phyloP scores from a whole-genome alignment of 2,113 vertebrate genomes.

The Zosterops borbonicus region DNA sequence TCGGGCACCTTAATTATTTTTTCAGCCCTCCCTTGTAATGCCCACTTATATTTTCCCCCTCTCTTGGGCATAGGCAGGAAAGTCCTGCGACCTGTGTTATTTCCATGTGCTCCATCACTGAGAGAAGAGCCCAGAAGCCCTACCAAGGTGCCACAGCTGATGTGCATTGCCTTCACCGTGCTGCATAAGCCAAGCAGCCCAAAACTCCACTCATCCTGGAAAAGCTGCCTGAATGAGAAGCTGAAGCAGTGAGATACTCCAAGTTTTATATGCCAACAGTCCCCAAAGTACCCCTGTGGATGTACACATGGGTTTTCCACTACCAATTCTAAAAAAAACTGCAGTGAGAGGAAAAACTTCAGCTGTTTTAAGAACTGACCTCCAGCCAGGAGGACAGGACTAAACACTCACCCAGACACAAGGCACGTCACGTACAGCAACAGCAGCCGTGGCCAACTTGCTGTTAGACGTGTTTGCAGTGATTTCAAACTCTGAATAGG shows the following conservation, averaged over 20 bases:
- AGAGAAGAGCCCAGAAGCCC: neutral
- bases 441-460: neutral
- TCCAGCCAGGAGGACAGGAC: neutral
- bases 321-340: neutral
- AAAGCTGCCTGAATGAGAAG: neutral
- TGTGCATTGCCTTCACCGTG: fast-evolving
- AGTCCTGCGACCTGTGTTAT: neutral
- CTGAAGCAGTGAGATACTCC: neutral
- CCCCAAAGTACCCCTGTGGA: neutral
- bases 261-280: neutral
- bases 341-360: neutral
- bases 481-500: neutral
- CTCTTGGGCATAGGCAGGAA: fast-evolving
- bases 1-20: neutral
- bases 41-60: neutral
- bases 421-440: neutral
- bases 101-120: neutral
- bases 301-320: neutral
- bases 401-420: neutral
- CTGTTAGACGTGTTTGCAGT: neutral
- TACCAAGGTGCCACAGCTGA: neutral
- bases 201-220: neutral
- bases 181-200: neutral
- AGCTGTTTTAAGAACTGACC: neutral
- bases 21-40: neutral